These are phyloP conservation scores for Bombyx mori DNA, from an alignment of 1,140 invertebrate species.

Conservation along the genomic window DNA sequence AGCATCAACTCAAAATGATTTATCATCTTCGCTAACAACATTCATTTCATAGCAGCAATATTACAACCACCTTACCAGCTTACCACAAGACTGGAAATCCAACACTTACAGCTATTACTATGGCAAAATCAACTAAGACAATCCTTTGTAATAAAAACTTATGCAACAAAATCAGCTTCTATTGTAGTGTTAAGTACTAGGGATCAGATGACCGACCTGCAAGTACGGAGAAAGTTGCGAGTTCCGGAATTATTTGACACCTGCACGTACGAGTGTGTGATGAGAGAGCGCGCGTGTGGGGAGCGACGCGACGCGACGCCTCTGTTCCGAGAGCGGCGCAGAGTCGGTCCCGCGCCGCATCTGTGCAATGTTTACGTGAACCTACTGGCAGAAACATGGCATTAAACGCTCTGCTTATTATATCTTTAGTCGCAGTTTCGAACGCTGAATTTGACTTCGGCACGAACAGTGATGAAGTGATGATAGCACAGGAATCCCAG, in stretches of 20 bases:
- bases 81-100: no score
- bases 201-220: slow-evolving; percentile 42
- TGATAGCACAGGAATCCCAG: slow-evolving; percentile 58
- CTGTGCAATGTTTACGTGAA: no score
- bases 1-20: slow-evolving; percentile 12
- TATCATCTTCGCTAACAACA: slow-evolving; percentile 6
- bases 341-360: no score
- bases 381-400: no score
- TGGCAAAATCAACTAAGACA: slow-evolving; percentile 13
- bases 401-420: no score
- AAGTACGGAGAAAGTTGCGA: slow-evolving; percentile 46
- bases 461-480: slow-evolving; percentile 39
- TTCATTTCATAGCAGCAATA: no score
- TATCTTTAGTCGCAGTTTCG: not conserved
- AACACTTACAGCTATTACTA: not conserved
- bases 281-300: slow-evolving; percentile 28
- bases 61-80: no score
- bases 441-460: slow-evolving; percentile 46
- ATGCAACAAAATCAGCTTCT: slow-evolving; percentile 6
- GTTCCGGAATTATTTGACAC: slow-evolving; percentile 60
- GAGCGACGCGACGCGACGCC: slow-evolving; percentile 24
- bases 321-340: no score
- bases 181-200: slow-evolving; percentile 14
- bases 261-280: slow-evolving; percentile 34
- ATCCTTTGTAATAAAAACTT: slow-evolving; percentile 4